Conservation (phyloP, 2,797 vertebrate species). For the Luscinia megarhynchos region DNA sequence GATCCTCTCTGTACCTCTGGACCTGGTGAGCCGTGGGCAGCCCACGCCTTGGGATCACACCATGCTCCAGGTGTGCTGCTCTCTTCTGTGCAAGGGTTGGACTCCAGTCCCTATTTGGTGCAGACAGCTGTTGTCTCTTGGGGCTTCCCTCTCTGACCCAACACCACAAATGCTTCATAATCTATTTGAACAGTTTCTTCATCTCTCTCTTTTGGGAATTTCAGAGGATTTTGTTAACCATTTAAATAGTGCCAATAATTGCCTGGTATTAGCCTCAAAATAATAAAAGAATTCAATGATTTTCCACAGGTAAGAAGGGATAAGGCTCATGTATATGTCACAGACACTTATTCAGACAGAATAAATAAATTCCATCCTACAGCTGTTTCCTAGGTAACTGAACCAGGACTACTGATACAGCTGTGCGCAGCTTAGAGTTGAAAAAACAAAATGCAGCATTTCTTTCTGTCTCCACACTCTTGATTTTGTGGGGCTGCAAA, state of each 20-base stretch:
- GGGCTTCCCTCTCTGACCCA: neutral
- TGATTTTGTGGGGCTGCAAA: neutral
- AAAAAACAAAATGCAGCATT: slow-evolving; percentile 3
- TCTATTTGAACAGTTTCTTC: neutral
- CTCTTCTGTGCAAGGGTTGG: neutral
- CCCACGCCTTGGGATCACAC: neutral
- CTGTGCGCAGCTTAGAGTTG: fast-evolving
- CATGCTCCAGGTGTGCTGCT: neutral
- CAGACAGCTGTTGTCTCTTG: neutral
- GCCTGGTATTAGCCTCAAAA: neutral
- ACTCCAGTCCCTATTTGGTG: neutral
- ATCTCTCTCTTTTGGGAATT: neutral
- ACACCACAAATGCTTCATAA: neutral
- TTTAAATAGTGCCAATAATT: neutral
- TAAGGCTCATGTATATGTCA: neutral
- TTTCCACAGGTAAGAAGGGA: neutral
- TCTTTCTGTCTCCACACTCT: neutral
- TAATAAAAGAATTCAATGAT: neutral
- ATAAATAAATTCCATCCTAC: slow-evolving; percentile 60
- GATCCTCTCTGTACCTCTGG: neutral
- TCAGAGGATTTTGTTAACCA: neutral
- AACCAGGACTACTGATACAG: slow-evolving; percentile 7
- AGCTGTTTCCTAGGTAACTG: slow-evolving; percentile 72
- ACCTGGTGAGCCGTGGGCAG: neutral
- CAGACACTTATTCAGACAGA: slow-evolving; percentile 49